A percentile compares a stretch with the other conserved stretches of the same genome.
These are phyloP conservation scores for Apeltes quadracus DNA, from an alignment of 2,113 vertebrate genomes.

Conservation along the genomic window DNA sequence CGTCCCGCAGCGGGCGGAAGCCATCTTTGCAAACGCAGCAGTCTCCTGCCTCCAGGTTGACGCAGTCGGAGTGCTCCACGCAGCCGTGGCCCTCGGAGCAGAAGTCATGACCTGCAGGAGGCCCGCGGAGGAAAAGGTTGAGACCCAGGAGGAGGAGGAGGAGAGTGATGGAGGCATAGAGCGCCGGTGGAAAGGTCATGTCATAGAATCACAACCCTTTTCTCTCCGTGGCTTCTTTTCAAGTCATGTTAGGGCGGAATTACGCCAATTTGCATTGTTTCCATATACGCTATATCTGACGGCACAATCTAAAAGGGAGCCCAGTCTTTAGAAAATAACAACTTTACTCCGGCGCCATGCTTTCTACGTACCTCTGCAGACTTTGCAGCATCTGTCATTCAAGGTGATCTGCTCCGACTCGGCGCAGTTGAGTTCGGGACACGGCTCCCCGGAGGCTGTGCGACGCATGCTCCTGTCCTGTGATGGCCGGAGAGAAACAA, in stretches of 20 bases:
- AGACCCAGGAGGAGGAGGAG: slow-evolving; percentile 25
- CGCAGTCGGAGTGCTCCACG: slow-evolving; percentile 92
- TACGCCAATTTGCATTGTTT: not conserved
- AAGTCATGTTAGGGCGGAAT: not conserved
- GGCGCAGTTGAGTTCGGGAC: slow-evolving; percentile 86
- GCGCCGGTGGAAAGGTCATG: slow-evolving; percentile 30
- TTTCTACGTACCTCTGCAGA: slow-evolving; percentile 91
- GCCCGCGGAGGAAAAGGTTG: slow-evolving; percentile 36
- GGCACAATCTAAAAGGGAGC: not conserved
- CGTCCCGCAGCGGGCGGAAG: slow-evolving; percentile 91
- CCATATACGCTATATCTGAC: not conserved
- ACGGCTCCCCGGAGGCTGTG: slow-evolving; percentile 78
- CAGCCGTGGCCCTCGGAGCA: slow-evolving; percentile 91
- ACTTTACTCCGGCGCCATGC: not conserved
- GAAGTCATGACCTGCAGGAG: slow-evolving; percentile 90
- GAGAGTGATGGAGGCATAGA: slow-evolving; percentile 24
- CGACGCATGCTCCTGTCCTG: slow-evolving; percentile 92
- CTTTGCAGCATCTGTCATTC: slow-evolving; percentile 92
- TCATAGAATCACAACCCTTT: slow-evolving; percentile 8
- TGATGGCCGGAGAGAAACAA: slow-evolving; percentile 37
- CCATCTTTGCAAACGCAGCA: slow-evolving; percentile 93
- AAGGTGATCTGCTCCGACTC: slow-evolving; percentile 90
- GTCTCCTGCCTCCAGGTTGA: slow-evolving; percentile 90
- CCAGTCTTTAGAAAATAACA: not conserved
- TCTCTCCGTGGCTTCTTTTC: slow-evolving; percentile 4